A percentile compares a stretch with the other conserved stretches of the same genome.
Evolutionary conservation across 1,140 invertebrate genomes (phyloP).

Genomic region (Drosophila parabipectinata): DNA sequence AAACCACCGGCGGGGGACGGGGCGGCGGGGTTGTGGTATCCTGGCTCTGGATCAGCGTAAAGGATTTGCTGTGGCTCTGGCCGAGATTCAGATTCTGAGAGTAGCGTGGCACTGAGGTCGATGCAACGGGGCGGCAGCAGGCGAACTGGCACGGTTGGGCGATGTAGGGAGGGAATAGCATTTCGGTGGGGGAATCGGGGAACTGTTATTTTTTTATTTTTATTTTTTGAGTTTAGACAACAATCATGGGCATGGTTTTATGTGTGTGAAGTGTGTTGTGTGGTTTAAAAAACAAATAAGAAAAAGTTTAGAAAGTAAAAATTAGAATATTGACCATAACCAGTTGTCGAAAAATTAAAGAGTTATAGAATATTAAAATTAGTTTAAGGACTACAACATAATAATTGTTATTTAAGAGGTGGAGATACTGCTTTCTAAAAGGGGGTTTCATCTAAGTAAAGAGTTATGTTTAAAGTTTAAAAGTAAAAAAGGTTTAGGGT

Average conservation of each 20-base stretch:
- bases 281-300: slow-evolving; percentile 55
- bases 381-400: slow-evolving; percentile 40
- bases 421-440: not conserved
- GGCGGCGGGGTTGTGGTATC: slow-evolving; percentile 68
- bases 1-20: slow-evolving; percentile 67
- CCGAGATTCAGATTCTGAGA: slow-evolving; percentile 54
- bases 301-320: slow-evolving; percentile 71
- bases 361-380: slow-evolving; percentile 52
- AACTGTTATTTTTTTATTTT: slow-evolving; percentile 51
- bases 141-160: slow-evolving; percentile 80
- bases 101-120: slow-evolving; percentile 78
- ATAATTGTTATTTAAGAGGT: not conserved
- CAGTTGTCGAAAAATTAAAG: slow-evolving; percentile 61
- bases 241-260: slow-evolving; percentile 42
- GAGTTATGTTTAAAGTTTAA: not conserved
- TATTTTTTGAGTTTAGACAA: slow-evolving; percentile 16
- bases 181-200: slow-evolving; percentile 82
- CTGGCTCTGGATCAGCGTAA: slow-evolving; percentile 17
- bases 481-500: too few relatives aligned
- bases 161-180: slow-evolving; percentile 83
- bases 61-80: slow-evolving; percentile 26
- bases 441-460: not conserved
- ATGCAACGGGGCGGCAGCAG: slow-evolving; percentile 68
- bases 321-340: slow-evolving; percentile 79
- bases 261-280: slow-evolving; percentile 30